phyloP scores from a whole-genome alignment of 1,140 invertebrate genomes.

The Odontomachus brunneus region DNA sequence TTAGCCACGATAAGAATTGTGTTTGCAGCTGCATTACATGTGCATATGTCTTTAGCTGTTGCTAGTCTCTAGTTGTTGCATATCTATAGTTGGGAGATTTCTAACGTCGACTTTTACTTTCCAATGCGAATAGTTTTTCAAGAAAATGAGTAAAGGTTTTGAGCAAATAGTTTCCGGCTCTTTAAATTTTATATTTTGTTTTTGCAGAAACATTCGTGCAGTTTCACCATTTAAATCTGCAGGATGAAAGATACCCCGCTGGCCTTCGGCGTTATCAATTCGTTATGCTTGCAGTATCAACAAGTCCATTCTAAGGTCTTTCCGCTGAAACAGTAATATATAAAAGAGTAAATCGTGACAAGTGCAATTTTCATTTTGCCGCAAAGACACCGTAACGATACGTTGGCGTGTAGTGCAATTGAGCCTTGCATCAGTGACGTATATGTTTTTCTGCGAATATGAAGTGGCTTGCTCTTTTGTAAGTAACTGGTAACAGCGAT shows the following conservation, averaged over 20 bases:
- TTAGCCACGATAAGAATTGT: slow-evolving; percentile 3
- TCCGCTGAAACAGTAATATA: slow-evolving; percentile 17
- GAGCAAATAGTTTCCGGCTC: too few species aligned
- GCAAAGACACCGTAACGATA: not conserved
- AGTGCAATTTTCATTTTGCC: not conserved
- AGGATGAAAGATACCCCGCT: not conserved
- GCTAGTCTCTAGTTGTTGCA: too few species aligned
- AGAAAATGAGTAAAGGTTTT: too few species aligned
- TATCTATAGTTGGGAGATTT: too few species aligned
- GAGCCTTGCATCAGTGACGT: not conserved
- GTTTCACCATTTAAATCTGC: not conserved
- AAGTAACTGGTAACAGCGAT: not conserved
- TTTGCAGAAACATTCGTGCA: too few species aligned
- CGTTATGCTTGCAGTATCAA: not conserved
- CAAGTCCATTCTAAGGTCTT: not conserved
- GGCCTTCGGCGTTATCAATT: slow-evolving; percentile 38
- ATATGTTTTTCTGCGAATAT: not conserved
- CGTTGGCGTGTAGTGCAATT: not conserved
- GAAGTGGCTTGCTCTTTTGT: slow-evolving; percentile 10
- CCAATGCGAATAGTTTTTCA: too few species aligned
- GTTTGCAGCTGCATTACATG: not conserved
- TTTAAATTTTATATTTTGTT: too few species aligned
- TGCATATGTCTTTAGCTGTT: too few species aligned
- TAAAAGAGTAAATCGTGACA: not conserved
- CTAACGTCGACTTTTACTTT: too few species aligned